Conservation (phyloP, 2,888 invertebrate species). For the Danaus chrysippus region DNA sequence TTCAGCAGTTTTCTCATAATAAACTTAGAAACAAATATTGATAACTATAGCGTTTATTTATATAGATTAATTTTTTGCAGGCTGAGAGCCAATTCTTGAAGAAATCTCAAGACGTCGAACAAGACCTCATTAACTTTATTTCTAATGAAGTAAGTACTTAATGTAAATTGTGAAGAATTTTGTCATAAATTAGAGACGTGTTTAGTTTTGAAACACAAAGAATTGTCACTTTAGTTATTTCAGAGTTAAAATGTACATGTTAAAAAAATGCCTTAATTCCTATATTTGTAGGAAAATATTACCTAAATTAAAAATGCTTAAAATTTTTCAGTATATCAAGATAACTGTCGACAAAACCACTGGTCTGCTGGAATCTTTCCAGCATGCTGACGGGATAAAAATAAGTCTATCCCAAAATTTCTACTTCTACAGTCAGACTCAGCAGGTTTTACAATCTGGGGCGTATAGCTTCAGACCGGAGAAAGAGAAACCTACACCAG, state of each 20-base stretch:
- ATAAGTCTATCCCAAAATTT: constrained; percentile 68
- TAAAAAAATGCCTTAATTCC: too few species aligned
- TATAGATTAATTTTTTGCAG: constrained; percentile 28
- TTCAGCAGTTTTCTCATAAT: background rate
- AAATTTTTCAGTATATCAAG: constrained; percentile 56
- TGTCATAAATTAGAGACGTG: background rate
- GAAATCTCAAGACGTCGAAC: constrained; percentile 44
- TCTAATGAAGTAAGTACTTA: constrained; percentile 56
- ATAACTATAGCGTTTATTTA: background rate
- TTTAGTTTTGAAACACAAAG: background rate
- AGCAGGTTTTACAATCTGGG: constrained; percentile 80
- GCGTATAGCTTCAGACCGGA: constrained; percentile 83
- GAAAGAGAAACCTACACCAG: constrained; percentile 48
- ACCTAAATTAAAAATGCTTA: background rate
- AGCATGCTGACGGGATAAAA: constrained; percentile 58
- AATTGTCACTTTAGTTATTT: background rate
- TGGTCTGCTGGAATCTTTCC: constrained; percentile 60
- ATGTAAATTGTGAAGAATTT: background rate
- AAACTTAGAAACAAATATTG: background rate
- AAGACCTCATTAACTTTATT: constrained; percentile 52
- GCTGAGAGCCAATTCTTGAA: constrained; percentile 53
- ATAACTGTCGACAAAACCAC: constrained; percentile 55
- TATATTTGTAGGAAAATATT: background rate
- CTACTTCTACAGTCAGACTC: constrained; percentile 73
- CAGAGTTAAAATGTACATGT: too few species aligned